Evolutionary conservation across 2,797 vertebrate genomes (phyloP).

Genomic region (Coregonus sp.): DNA sequence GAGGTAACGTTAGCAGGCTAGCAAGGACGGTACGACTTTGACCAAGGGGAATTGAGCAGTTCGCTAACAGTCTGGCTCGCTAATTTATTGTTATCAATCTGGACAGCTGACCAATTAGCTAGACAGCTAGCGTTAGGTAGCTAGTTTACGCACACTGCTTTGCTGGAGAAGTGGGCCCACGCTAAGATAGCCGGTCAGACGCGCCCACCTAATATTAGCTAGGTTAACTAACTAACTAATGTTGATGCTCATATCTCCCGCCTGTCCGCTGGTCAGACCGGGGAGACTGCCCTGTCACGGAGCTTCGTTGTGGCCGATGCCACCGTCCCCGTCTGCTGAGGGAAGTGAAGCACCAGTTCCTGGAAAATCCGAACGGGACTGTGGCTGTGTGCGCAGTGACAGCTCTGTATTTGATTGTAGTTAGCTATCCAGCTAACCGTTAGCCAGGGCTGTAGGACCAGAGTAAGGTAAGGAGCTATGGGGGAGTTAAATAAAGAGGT

Average conservation of each 20-base stretch:
- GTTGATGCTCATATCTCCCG: conserved; percentile 60
- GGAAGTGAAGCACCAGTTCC: conserved; percentile 52
- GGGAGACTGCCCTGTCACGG: conserved; percentile 51
- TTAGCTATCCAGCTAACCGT: background rate
- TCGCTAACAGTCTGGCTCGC: background rate
- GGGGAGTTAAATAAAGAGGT: conserved; percentile 89
- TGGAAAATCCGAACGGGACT: conserved; percentile 14
- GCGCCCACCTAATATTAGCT: conserved; percentile 31
- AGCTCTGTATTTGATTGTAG: conserved; percentile 10
- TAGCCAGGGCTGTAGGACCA: background rate
- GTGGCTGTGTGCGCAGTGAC: background rate
- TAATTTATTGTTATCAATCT: background rate
- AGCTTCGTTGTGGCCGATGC: conserved; percentile 70
- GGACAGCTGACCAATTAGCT: background rate
- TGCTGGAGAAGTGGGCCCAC: conserved; percentile 58
- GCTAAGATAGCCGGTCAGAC: too few species aligned
- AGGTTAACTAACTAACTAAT: conserved; percentile 38
- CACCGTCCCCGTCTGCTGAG: conserved; percentile 57
- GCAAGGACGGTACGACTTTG: background rate
- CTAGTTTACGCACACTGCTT: conserved; percentile 2
- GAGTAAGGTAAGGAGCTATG: conserved; percentile 66
- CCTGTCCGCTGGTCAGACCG: conserved; percentile 48
- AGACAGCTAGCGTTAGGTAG: background rate
- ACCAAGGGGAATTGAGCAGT: background rate
- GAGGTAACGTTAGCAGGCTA: background rate